These are phyloP conservation scores for Leucophora obtusa DNA, from an alignment of 2,888 invertebrate genomes.

Conservation along the genomic window DNA sequence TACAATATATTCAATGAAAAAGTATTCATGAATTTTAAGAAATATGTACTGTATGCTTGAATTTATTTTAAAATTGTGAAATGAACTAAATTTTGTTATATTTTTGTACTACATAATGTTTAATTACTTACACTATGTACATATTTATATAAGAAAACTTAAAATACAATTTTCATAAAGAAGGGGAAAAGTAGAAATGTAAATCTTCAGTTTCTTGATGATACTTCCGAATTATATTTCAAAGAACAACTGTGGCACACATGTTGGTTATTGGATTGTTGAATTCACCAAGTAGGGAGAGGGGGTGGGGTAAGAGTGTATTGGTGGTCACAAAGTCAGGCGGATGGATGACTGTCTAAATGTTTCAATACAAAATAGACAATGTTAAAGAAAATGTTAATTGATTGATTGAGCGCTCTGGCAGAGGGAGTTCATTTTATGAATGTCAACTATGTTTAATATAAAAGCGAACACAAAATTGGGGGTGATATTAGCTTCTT, in stretches of 20 bases:
- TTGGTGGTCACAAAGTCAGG: not conserved
- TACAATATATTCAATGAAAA: not conserved
- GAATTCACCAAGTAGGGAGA: not conserved
- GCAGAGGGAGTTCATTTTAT: not conserved
- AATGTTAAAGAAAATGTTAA: conserved; percentile 24
- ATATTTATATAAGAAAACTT: not conserved
- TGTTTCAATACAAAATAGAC: conserved; percentile 8
- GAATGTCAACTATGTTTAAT: not conserved
- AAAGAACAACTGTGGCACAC: not conserved
- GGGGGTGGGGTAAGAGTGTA: not conserved
- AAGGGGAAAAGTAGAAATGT: not conserved
- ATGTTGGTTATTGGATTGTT: not conserved
- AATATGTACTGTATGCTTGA: not conserved
- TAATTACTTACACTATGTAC: not conserved
- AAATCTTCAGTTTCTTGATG: not conserved
- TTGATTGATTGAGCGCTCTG: conserved; percentile 39
- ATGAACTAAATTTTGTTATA: not conserved
- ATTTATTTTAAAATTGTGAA: not conserved
- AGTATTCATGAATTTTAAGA: conserved; percentile 1
- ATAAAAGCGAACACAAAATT: not conserved
- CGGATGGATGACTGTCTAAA: not conserved
- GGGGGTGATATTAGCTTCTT: not conserved
- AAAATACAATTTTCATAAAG: not conserved
- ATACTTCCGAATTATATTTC: not conserved
- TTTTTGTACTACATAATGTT: not conserved